Evolutionary conservation across 2,888 invertebrate species (phyloP).

Genomic region (Drepana falcataria): DNA sequence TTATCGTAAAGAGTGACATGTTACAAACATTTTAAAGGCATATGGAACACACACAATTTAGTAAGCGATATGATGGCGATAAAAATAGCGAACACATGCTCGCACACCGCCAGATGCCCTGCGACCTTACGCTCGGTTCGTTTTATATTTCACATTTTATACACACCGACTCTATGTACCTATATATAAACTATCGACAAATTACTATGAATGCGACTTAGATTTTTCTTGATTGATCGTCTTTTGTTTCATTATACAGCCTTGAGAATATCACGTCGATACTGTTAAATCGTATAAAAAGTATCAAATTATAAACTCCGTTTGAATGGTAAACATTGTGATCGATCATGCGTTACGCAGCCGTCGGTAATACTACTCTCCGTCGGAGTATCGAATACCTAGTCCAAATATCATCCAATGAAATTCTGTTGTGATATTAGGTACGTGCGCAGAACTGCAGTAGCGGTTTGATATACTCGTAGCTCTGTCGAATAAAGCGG

Average conservation of each 20-base stretch:
- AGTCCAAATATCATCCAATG: slow-evolving; percentile 4
- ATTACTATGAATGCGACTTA: slow-evolving; percentile 46
- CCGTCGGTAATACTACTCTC: slow-evolving; percentile 17
- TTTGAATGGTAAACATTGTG: slow-evolving; percentile 25
- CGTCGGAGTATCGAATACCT: slow-evolving; percentile 12
- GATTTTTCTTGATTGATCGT: slow-evolving; percentile 34
- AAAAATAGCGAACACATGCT: slow-evolving; percentile 71
- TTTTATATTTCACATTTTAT: slow-evolving; percentile 45
- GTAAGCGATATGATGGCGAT: slow-evolving; percentile 56
- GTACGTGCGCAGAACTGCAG: slow-evolving; percentile 8
- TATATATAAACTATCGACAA: slow-evolving; percentile 47
- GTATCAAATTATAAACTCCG: slow-evolving; percentile 18
- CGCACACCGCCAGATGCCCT: slow-evolving; percentile 69
- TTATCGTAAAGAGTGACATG: too few species aligned
- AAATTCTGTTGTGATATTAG: slow-evolving; percentile 1
- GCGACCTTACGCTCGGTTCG: slow-evolving; percentile 61
- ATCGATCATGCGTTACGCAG: slow-evolving; percentile 24
- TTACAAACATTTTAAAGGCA: slow-evolving; percentile 27
- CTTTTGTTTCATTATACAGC: slow-evolving; percentile 30
- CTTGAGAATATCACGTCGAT: slow-evolving; percentile 7
- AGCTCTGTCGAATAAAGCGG: slow-evolving; percentile 7
- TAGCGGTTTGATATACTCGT: slow-evolving; percentile 2
- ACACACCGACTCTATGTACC: slow-evolving; percentile 21
- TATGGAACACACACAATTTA: slow-evolving; percentile 14
- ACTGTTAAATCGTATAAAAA: slow-evolving; percentile 6